Conservation (phyloP, 2,888 invertebrate genomes). For the Ryuthela nishihirai region DNA sequence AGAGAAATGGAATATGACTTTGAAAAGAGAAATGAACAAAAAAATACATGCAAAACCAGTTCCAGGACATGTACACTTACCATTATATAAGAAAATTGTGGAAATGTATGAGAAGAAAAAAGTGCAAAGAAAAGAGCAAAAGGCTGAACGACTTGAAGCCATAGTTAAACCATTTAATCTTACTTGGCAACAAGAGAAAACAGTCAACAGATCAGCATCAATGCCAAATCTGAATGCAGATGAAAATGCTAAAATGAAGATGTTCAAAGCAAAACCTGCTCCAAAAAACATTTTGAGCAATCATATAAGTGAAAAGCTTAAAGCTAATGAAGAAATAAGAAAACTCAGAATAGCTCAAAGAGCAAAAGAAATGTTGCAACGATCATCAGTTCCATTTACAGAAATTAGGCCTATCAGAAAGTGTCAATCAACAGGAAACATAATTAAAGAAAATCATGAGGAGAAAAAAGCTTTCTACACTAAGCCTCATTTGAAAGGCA, state of each 20-base stretch:
- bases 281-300: constrained; percentile 20
- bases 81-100: constrained; percentile 25
- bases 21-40: constrained; percentile 11
- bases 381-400: constrained; percentile 23
- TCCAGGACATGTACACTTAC: constrained; percentile 23
- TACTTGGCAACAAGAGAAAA: neutral
- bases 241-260: neutral
- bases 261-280: constrained; percentile 24
- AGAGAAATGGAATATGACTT: constrained; percentile 8
- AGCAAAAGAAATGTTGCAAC: constrained; percentile 23
- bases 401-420: too few species aligned
- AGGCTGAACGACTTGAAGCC: constrained; percentile 3
- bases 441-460: too few species aligned
- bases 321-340: constrained; percentile 29
- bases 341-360: constrained; percentile 23
- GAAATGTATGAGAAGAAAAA: constrained; percentile 10
- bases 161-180: constrained; percentile 10
- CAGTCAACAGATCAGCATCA: neutral
- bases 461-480: too few species aligned
- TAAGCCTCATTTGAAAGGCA: too few species aligned
- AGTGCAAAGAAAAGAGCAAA: constrained; percentile 14
- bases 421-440: too few species aligned
- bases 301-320: constrained; percentile 19
- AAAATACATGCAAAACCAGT: constrained; percentile 20
- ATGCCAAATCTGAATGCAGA: neutral